Evolutionary conservation across 2,888 invertebrate species (phyloP).

Genomic region (Polyommatus iphigenia): DNA sequence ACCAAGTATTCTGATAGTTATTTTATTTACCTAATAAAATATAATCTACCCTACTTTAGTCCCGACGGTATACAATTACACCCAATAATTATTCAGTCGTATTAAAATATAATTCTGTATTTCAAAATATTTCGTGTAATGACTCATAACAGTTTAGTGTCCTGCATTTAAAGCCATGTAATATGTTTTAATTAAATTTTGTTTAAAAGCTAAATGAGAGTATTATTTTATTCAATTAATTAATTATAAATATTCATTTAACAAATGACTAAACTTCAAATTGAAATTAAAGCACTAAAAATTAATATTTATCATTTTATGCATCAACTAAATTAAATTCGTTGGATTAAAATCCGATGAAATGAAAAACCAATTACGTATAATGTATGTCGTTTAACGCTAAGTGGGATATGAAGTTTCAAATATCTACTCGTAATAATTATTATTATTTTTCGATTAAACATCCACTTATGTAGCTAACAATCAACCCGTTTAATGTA

Average conservation of each 20-base stretch:
- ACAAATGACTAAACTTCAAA: slow-evolving; percentile 7
- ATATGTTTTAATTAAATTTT: slow-evolving; percentile 1
- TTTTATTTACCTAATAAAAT: no score
- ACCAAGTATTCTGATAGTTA: no score
- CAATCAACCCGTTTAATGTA: neutral
- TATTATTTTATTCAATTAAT: neutral
- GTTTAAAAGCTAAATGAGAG: neutral
- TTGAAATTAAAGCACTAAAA: slow-evolving; percentile 12
- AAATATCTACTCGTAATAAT: neutral
- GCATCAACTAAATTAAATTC: neutral
- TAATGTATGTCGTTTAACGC: neutral
- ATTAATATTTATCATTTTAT: neutral
- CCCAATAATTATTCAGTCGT: no score
- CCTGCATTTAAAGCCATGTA: neutral
- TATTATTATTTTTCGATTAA: neutral
- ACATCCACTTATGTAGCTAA: neutral
- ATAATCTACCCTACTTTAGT: no score
- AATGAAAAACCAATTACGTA: neutral
- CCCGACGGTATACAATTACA: neutral
- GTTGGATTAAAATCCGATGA: neutral
- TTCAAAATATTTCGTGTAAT: neutral
- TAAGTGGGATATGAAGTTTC: neutral
- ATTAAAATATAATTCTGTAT: neutral
- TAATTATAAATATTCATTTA: slow-evolving; percentile 6
- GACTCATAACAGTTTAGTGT: neutral